These are phyloP conservation scores for Ruditapes philippinarum DNA, from an alignment of 1,140 invertebrate genomes.

Conservation along the genomic window DNA sequence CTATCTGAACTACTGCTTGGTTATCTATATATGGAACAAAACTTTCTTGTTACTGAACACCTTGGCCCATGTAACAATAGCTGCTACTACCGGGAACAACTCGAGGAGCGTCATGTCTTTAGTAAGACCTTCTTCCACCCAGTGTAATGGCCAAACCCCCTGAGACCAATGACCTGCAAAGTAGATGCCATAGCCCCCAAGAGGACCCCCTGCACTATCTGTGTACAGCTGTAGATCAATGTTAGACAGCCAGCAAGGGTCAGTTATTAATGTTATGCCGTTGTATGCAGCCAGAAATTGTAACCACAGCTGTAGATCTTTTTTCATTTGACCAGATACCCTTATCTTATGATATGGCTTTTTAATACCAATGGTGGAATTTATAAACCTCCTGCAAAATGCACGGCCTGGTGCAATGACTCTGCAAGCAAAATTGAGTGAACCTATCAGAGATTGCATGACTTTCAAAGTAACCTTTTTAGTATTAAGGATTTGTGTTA, in stretches of 20 bases:
- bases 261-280: slow-evolving; percentile 30
- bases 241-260: background rate
- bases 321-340: background rate
- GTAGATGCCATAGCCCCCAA: background rate
- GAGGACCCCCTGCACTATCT: background rate
- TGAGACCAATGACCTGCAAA: slow-evolving; percentile 22
- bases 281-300: slow-evolving; percentile 23
- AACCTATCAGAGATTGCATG: slow-evolving; percentile 54
- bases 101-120: too few relatives aligned
- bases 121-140: background rate
- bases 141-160: background rate
- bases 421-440: slow-evolving; percentile 51
- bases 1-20: background rate
- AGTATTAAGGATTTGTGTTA: background rate
- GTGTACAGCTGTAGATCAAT: slow-evolving; percentile 30
- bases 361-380: slow-evolving; percentile 26
- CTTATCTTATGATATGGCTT: slow-evolving; percentile 41
- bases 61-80: background rate
- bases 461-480: slow-evolving; percentile 1
- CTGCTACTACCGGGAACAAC: too few relatives aligned
- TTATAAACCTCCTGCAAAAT: slow-evolving; percentile 53
- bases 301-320: slow-evolving; percentile 39
- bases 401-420: slow-evolving; percentile 27
- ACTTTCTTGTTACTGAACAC: background rate
- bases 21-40: background rate